A percentile compares a stretch with the other conserved stretches of the same genome.
Evolutionary conservation across 2,888 invertebrate species (phyloP).

Genomic region (Eutolmus rufibarbis): DNA sequence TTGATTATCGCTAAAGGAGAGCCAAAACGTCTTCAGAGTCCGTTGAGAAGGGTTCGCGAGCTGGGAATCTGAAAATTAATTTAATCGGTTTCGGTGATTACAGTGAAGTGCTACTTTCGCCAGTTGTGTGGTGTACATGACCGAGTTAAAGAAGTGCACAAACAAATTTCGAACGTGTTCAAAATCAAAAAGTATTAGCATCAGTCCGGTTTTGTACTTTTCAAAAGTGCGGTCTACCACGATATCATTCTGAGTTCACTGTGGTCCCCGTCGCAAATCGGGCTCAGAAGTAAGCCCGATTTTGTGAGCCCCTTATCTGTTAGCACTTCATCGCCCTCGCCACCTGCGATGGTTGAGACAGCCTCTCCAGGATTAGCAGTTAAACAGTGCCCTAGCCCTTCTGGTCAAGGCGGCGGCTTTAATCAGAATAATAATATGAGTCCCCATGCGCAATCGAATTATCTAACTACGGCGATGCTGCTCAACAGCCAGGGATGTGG

Average conservation of each 20-base stretch:
- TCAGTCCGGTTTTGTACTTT: not conserved
- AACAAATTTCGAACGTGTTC: not conserved
- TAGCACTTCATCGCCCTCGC: slow-evolving; percentile 53
- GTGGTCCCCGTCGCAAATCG: slow-evolving; percentile 62
- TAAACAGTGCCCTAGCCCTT: slow-evolving; percentile 40
- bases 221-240: not conserved
- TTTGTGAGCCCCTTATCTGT: slow-evolving; percentile 55
- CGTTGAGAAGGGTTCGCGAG: slow-evolving; percentile 57
- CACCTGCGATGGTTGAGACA: slow-evolving; percentile 50
- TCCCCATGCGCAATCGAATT: slow-evolving; percentile 46
- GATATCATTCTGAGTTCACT: slow-evolving; percentile 63
- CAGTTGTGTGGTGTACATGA: not conserved
- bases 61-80: not conserved
- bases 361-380: slow-evolving; percentile 44
- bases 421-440: slow-evolving; percentile 19
- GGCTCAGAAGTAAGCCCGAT: slow-evolving; percentile 57
- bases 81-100: slow-evolving; percentile 25
- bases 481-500: slow-evolving; percentile 62
- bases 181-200: not conserved
- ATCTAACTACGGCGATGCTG: slow-evolving; percentile 62
- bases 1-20: slow-evolving; percentile 50
- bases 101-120: not conserved
- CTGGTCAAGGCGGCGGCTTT: not conserved
- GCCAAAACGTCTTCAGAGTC: slow-evolving; percentile 61
- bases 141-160: not conserved